Evolutionary conservation across 92 coral and sea anemone genomes (phyloP), one percentile per base, ranked within the genome.

Genomic region (Nematostella vectensis): DNA sequence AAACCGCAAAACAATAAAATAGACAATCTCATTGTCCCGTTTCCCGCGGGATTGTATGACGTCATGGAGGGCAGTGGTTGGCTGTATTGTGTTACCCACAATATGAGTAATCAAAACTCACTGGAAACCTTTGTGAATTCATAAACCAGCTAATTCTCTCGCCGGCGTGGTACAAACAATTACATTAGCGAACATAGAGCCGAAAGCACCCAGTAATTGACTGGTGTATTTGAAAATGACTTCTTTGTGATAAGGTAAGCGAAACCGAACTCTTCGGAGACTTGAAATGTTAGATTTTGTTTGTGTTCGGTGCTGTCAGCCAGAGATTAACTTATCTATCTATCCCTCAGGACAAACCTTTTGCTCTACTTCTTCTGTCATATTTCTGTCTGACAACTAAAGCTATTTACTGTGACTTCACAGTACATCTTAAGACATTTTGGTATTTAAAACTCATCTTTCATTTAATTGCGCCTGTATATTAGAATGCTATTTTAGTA

Each of bases 51-150:
- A n/a, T n/a, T 33, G 9, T 8, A 22, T 45, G 51, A 45, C 51
- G 51, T 45, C 51, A 45, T 11, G 23, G 21, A 4, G 18, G 51
- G 51, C 9, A 6, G 51, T 45, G 51, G 51, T 45, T 45, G 4
- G 51, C 4, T 8, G 51, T 45, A 45, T 45, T 45, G 51, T 19
- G 51, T 19, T 45, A 45, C 51, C 12, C 9, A 45, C 51, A 45
- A 45, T 45, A 45, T 22, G 18, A 4, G 21, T 45, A 45, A 45
- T 45, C 51, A 19, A 4, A 10, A 11, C 4, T 11, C 51, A 4
- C 51, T 45, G 51, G 9, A 22, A 6, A 17, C 51, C 18, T 6
- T 45, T 45, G 51, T 45, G 51, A 4, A 45, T 45, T 45, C 18
- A 17, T 45, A 45, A 45, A 45, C 9, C 51, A 4, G 9, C 9